Evolutionary conservation across 1,140 invertebrate genomes (phyloP), one percentile per base, ranked within the genome.

Genomic region (Brachystomella parvula): DNA sequence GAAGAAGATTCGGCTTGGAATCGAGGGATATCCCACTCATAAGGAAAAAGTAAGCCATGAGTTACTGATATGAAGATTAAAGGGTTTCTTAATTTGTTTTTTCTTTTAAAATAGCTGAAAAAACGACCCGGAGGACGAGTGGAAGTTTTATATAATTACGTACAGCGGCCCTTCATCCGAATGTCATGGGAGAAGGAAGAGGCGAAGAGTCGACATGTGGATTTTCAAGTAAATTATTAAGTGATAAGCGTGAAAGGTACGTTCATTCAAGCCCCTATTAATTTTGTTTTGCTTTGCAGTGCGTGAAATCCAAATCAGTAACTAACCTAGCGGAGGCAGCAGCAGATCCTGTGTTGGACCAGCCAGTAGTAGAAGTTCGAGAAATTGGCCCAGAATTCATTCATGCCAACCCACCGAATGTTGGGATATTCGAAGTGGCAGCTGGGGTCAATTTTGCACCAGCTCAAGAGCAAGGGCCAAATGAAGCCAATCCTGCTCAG

Each of bases 101-200:
- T 53, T 9, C n/a, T 47, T 26, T 66, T 12, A 56, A 56, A 39
- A 21, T 30, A 72, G 71, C 63, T 73, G 17, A 70, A 90, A 76
- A 89, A 89, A 75, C 82, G 95, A 24, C 89, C 94, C 0, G 92
- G 92, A 15, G 93, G 93, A 17, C 81, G 93, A 39, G 88, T 92
- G 1, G 92, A 95, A 82, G 96, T 98, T 0, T 96, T 98, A 68
- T 99, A 99, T 80, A 98, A 98, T 79, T 99, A 99, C 78, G 96
- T 99, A 0, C 97, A 99, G 77, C 82, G 97, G n/a, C 96, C 97
- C 0, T 99, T 99, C 77, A 92, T 99, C 53, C 93, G 96, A 74
- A 97, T 99, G 92, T 98, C 95, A 0, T 99, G 97, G 97, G 97
- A 99, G 77, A 99, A 99, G 74, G 96, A 99, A 76, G 97, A 99